phyloP scores from a whole-genome alignment of 2,113 vertebrate genomes.

The Corythoichthys intestinalis region DNA sequence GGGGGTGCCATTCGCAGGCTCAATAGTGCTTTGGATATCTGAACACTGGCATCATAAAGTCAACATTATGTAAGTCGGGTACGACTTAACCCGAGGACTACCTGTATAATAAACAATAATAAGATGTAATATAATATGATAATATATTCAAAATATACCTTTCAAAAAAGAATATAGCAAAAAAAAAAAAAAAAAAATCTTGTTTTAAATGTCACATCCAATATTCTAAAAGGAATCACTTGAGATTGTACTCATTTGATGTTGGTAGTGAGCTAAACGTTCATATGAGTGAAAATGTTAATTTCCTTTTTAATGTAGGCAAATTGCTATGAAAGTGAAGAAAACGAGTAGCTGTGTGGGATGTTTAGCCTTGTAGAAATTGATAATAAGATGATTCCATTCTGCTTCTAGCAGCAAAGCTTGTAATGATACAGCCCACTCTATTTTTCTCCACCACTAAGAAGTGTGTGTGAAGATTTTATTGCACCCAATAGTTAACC shows the following conservation, averaged over 20 bases:
- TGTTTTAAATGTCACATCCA: neutral
- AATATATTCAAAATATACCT: neutral
- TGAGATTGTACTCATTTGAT: constrained; percentile 12
- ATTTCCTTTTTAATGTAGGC: constrained; percentile 61
- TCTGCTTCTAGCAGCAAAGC: constrained; percentile 63
- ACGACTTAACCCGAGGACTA: no score
- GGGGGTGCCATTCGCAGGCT: no score
- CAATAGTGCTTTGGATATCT: no score
- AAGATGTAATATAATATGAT: no score
- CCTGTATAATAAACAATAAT: no score
- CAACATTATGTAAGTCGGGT: no score
- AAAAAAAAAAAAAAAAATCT: neutral
- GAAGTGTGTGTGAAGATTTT: constrained; percentile 27
- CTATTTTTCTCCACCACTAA: constrained; percentile 51
- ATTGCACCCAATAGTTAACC: constrained; percentile 20
- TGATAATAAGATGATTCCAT: constrained; percentile 71
- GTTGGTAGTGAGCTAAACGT: constrained; percentile 36
- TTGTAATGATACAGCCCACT: constrained; percentile 62
- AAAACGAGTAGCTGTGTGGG: constrained; percentile 64
- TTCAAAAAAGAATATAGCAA: neutral
- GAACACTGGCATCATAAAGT: no score
- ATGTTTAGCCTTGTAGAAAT: constrained; percentile 65
- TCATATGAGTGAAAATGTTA: constrained; percentile 45
- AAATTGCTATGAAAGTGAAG: constrained; percentile 65
- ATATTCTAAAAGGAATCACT: neutral